phyloP scores from a whole-genome alignment of 1,140 invertebrate genomes.

The Caenorhabditis briggsae region DNA sequence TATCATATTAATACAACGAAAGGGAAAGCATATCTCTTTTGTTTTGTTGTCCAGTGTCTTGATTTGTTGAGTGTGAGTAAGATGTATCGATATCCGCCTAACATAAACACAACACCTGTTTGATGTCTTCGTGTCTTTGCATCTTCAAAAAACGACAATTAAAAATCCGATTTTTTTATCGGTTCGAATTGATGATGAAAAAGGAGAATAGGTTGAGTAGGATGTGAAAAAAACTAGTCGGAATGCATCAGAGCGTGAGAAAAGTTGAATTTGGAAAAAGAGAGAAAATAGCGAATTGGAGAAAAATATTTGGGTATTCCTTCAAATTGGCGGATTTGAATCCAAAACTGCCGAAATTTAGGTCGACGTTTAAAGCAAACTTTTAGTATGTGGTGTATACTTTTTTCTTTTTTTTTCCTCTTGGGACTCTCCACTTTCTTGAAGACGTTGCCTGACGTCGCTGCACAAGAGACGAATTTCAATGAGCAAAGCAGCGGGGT shows the following conservation, averaged over 20 bases:
- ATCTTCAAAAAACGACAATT: background rate
- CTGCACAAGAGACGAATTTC: conserved; percentile 7
- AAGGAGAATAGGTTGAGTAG: background rate
- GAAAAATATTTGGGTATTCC: conserved; percentile 12
- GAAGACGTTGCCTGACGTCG: conserved; percentile 14
- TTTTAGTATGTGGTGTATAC: background rate
- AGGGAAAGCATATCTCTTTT: background rate
- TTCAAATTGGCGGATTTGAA: background rate
- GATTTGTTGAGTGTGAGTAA: conserved; percentile 40
- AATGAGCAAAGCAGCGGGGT: background rate
- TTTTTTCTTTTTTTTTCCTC: conserved; percentile 25
- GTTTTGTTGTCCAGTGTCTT: conserved; percentile 9
- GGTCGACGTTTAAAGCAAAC: background rate
- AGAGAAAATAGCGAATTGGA: background rate
- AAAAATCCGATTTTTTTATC: background rate
- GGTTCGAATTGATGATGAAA: conserved; percentile 1
- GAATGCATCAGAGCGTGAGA: conserved; percentile 1
- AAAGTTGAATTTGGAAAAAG: background rate
- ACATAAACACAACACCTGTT: conserved; percentile 42
- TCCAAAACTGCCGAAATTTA: background rate
- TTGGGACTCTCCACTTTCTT: background rate
- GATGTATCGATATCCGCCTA: conserved; percentile 37
- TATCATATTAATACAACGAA: background rate
- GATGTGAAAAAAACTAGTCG: background rate
- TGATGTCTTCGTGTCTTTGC: background rate